Evolutionary conservation across 2,888 invertebrate genomes (phyloP).

Genomic region (Frankliniella intonsa): DNA sequence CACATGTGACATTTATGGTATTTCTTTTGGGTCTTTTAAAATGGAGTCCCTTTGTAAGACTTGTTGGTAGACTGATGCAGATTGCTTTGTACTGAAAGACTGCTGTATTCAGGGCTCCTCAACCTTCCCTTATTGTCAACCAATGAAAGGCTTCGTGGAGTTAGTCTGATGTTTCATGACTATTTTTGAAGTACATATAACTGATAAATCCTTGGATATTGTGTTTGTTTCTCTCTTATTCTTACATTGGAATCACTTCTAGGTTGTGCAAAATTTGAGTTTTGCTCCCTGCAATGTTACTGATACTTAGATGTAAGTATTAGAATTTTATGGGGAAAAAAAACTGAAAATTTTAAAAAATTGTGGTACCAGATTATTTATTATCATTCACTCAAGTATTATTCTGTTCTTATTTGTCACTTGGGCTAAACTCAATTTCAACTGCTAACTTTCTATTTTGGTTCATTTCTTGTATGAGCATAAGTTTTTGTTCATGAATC

Average conservation of each 20-base stretch:
- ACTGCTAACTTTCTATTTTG: too few species aligned
- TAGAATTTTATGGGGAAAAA: too few species aligned
- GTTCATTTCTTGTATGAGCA: too few species aligned
- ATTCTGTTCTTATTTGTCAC: too few species aligned
- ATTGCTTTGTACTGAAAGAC: background rate
- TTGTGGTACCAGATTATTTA: too few species aligned
- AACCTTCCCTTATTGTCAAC: background rate
- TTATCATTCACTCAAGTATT: too few species aligned
- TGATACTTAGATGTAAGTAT: background rate
- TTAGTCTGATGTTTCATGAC: background rate
- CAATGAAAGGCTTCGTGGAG: background rate
- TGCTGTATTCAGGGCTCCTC: constrained; percentile 5
- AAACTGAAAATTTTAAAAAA: too few species aligned
- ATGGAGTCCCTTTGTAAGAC: background rate
- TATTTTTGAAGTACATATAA: background rate
- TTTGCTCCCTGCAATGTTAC: background rate
- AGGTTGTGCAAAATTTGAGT: background rate
- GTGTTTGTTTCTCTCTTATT: background rate
- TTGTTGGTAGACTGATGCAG: background rate
- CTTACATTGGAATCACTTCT: too few species aligned
- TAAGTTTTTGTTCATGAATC: too few species aligned
- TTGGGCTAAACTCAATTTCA: too few species aligned
- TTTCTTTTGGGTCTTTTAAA: background rate
- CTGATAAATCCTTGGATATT: background rate
- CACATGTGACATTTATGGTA: background rate